These are phyloP conservation scores for Pachycephala philippinensis DNA, from an alignment of 2,113 vertebrate species.

Conservation along the genomic window DNA sequence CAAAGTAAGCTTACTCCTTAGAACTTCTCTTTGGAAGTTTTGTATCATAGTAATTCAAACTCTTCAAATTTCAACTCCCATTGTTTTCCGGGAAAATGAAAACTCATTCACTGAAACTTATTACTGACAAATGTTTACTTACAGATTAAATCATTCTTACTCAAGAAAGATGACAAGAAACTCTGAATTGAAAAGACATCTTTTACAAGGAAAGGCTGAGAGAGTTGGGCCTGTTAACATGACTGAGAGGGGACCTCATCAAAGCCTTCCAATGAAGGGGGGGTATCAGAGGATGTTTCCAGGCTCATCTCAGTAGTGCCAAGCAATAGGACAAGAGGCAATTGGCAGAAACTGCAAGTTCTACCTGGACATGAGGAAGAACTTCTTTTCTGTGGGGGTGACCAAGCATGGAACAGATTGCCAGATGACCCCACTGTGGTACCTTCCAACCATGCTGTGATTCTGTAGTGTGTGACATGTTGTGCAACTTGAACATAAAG, in stretches of 20 bases:
- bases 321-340: neutral
- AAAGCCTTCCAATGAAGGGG: neutral
- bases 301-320: neutral
- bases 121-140: neutral
- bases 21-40: neutral
- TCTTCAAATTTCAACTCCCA: neutral
- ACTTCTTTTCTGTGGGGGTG: neutral
- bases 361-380: neutral
- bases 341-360: neutral
- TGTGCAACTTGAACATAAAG: neutral
- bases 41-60: neutral
- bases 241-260: accelerated
- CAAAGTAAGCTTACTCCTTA: neutral
- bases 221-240: neutral
- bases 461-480: neutral
- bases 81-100: neutral
- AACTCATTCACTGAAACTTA: neutral
- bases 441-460: neutral
- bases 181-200: neutral
- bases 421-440: neutral
- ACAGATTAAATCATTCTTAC: neutral
- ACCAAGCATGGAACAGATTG: neutral
- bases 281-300: neutral
- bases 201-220: neutral
- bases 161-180: neutral